Conservation (phyloP, 2,113 vertebrate genomes). For the Reinhardtius hippoglossoides region DNA sequence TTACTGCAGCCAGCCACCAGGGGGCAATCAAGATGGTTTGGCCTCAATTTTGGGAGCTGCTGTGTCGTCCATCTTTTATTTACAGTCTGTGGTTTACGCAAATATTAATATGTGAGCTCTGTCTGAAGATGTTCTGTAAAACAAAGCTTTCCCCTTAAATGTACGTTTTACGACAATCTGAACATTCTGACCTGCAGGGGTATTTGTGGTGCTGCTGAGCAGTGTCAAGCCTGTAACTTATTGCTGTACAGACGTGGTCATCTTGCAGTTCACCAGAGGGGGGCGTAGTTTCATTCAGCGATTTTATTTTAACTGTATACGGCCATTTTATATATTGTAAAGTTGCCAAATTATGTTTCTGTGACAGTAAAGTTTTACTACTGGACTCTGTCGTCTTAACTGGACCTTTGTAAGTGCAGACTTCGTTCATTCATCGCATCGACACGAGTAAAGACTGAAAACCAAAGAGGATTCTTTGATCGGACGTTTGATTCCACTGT, state of each 20-base stretch:
- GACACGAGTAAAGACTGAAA: slow-evolving; percentile 38
- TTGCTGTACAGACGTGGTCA: background rate
- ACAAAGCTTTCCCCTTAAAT: no score
- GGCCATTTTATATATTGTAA: slow-evolving; percentile 29
- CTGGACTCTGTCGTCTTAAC: slow-evolving; percentile 19
- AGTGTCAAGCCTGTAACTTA: slow-evolving; percentile 16
- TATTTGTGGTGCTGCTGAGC: slow-evolving; percentile 39
- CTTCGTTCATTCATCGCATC: background rate
- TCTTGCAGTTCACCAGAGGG: background rate
- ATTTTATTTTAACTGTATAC: background rate
- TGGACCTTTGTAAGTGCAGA: slow-evolving; percentile 13
- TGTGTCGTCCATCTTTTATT: no score
- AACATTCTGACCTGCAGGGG: slow-evolving; percentile 41
- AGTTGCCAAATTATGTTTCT: slow-evolving; percentile 41
- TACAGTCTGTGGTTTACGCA: no score
- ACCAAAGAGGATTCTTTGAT: slow-evolving; percentile 53
- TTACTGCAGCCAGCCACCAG: no score
- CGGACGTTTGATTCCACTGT: background rate
- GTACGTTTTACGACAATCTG: background rate
- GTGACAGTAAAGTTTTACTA: slow-evolving; percentile 25
- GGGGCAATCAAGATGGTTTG: no score
- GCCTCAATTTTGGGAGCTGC: no score
- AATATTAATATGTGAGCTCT: no score
- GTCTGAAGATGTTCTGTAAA: no score
- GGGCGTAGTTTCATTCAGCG: slow-evolving; percentile 19